These are phyloP conservation scores for Agrochola litura DNA, from an alignment of 2,888 invertebrate genomes.

Conservation along the genomic window DNA sequence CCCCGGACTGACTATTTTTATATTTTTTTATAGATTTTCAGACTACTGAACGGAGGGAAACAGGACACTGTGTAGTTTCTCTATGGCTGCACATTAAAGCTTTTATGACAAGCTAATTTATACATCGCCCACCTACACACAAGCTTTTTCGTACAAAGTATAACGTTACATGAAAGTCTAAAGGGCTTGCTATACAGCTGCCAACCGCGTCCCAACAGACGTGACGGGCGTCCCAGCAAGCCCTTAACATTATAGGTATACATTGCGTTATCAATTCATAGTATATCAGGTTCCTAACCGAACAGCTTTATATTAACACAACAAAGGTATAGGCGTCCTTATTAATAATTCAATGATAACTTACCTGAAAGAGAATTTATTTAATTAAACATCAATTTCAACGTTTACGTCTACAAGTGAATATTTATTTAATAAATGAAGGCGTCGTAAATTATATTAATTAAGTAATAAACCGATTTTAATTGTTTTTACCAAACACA, in stretches of 20 bases:
- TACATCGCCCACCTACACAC: constrained; percentile 80
- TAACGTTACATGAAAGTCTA: constrained; percentile 77
- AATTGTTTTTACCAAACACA: constrained; percentile 43
- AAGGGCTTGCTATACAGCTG: too few relatives aligned
- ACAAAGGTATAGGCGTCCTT: constrained; percentile 49
- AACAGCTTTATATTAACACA: constrained; percentile 72
- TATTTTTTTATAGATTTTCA: constrained; percentile 75
- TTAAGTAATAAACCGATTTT: constrained; percentile 22
- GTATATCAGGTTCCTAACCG: constrained; percentile 55
- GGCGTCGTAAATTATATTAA: constrained; percentile 19
- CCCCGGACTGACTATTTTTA: constrained; percentile 64
- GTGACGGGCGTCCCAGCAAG: too few relatives aligned
- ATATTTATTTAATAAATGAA: constrained; percentile 11
- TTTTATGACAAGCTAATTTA: constrained; percentile 85
- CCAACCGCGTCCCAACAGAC: too few relatives aligned
- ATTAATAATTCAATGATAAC: constrained; percentile 11
- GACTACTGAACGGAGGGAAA: constrained; percentile 72
- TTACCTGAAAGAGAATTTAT: neutral
- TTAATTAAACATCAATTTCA: neutral
- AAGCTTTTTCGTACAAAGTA: constrained; percentile 74
- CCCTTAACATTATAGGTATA: constrained; percentile 63
- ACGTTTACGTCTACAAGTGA: neutral
- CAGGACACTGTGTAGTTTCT: constrained; percentile 77
- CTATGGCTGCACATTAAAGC: constrained; percentile 77
- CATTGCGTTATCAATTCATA: constrained; percentile 66